Percentiles rank a stretch among this genome's conserved stretches.
These are phyloP conservation scores for Capromys pilorides DNA, from an alignment of 2,797 vertebrate genomes.

Conservation along the genomic window DNA sequence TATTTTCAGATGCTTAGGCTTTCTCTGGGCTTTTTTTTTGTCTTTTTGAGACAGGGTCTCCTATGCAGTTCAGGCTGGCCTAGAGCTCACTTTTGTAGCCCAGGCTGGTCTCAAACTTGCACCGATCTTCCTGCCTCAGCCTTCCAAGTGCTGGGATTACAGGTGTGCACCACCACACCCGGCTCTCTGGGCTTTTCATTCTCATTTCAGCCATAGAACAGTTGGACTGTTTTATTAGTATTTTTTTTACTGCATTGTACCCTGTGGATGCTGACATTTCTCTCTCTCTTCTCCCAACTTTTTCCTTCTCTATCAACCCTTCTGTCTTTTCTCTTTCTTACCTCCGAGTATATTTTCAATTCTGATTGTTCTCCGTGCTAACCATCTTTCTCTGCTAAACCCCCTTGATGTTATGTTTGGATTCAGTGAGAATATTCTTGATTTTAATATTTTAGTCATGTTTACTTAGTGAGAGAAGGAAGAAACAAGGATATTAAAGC, in stretches of 20 bases:
- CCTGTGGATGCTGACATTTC: neutral
- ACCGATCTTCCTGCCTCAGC: too few species aligned
- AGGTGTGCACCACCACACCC: too few species aligned
- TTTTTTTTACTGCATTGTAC: neutral
- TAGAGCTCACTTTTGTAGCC: too few species aligned
- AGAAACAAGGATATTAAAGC: neutral
- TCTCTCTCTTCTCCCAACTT: too few species aligned
- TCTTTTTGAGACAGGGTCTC: too few species aligned
- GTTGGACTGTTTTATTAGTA: neutral
- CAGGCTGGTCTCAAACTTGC: too few species aligned
- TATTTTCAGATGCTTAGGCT: neutral
- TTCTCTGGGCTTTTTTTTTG: neutral
- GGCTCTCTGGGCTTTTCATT: too few species aligned
- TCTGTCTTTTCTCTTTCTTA: neutral
- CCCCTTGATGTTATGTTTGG: neutral
- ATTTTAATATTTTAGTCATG: conserved; percentile 31
- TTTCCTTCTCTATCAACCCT: neutral
- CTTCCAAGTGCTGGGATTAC: too few species aligned
- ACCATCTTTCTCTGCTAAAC: neutral
- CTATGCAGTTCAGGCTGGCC: too few species aligned
- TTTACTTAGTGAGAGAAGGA: conserved; percentile 22
- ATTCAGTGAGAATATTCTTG: conserved; percentile 43
- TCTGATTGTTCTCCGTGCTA: conserved; percentile 5
- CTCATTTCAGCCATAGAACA: neutral
- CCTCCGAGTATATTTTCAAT: neutral